Evolutionary conservation across 2,113 vertebrate species (phyloP), one percentile per base, ranked within the genome.

Genomic region (Alexandromys fortis): DNA sequence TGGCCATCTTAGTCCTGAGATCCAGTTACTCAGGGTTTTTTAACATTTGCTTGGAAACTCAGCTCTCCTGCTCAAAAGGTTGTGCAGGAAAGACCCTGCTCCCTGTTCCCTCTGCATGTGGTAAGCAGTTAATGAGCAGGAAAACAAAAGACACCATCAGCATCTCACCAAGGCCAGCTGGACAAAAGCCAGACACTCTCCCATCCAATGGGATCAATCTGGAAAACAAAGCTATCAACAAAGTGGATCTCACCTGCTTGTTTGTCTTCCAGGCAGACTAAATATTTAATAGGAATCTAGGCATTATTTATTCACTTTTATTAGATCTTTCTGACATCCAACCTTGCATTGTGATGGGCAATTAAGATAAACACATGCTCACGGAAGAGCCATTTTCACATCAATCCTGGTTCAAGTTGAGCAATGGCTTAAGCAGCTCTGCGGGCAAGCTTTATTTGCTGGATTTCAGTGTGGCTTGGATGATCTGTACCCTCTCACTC

Each of bases 221-320:
- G 68, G 77, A 86, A 86, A 93, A 90, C 90, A 88, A 95, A 89
- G 70, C 94, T 86, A 90, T 92, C 89, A 92, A 95, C 89, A 93
- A 97, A 97, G 17, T 94, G 72, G 67, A 26, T 88, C 81, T 89
- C 82, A 92, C 77, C 91, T 92, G 79, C 89, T 94, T 91, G 73
- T 94, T 96, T 97, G 75, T 94, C n/a, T 96, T 94, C 58, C 30
- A 91, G 89, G 91, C 86, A 97, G 83, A 79, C 92, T 96, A 97
- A 96, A 97, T 95, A 97, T 97, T 96, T 97, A 96, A 97, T 92
- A 95, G 73, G 94, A 96, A 95, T 63, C 63, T 86, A 97, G 96
- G 91, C 91, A 75, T 94, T 94, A 96, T 94, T 97, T 97, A 97
- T 92, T 97, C 87, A 94, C 92, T 96, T 96, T 97, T 97, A 97